These are phyloP conservation scores for Seriola quinqueradiata DNA, from an alignment of 2,113 vertebrate species.

Conservation along the genomic window DNA sequence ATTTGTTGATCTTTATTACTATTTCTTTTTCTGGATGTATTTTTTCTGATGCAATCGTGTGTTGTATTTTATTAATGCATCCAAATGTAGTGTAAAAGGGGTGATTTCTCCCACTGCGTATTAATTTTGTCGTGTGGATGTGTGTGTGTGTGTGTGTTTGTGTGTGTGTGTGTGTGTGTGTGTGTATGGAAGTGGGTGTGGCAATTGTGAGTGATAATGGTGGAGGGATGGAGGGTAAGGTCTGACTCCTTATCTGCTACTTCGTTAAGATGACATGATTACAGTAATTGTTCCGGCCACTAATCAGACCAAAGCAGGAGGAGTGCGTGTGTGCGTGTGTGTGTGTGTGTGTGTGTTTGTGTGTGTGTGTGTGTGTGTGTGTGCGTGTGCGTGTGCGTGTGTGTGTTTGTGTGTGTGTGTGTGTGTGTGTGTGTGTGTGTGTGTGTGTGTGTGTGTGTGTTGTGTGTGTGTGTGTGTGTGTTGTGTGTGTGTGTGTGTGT, in stretches of 20 bases:
- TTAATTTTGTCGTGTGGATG: not conserved
- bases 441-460: not conserved
- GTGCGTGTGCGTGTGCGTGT: conserved; percentile 4
- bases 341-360: conserved; percentile 32
- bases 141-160: conserved; percentile 41
- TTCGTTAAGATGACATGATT: conserved; percentile 85
- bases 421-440: conserved; percentile 9
- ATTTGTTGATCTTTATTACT: rapidly evolving
- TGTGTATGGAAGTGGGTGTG: conserved; percentile 29
- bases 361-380: conserved; percentile 5
- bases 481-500: conserved; percentile 7
- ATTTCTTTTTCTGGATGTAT: not conserved
- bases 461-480: conserved; percentile 32
- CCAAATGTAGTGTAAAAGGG: not conserved
- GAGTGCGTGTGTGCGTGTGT: conserved; percentile 32
- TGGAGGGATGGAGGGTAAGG: conserved; percentile 59
- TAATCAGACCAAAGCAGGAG: conserved; percentile 79
- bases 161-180: conserved; percentile 30
- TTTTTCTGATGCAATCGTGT: not conserved
- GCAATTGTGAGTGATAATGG: conserved; percentile 69
- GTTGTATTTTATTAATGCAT: not conserved
- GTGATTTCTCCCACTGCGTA: not conserved
- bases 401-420: conserved; percentile 32
- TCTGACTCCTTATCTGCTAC: conserved; percentile 77
- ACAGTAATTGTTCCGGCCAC: conserved; percentile 84